Evolutionary conservation across 1,140 invertebrate genomes (phyloP).

Genomic region (Antheraea pernyi): DNA sequence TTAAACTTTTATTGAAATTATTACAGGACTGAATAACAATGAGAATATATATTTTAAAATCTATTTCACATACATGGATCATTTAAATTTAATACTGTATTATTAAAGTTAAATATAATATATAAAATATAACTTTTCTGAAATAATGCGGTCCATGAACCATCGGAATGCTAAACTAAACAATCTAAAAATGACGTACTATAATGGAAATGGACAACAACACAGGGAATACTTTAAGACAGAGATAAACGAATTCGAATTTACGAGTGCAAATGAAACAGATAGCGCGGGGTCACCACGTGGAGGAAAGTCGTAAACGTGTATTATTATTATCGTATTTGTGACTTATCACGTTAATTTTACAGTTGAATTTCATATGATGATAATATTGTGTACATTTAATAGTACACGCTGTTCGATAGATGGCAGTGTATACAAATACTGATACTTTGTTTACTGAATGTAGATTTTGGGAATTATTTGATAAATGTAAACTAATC

Average conservation of each 20-base stretch:
- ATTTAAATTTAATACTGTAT: too few species aligned
- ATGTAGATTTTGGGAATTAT: too few species aligned
- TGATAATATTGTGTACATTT: constrained; percentile 10
- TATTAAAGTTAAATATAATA: too few species aligned
- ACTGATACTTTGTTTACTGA: too few species aligned
- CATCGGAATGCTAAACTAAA: neutral
- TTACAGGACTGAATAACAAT: neutral
- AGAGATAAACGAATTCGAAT: constrained; percentile 46
- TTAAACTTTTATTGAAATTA: neutral
- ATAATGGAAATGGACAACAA: constrained; percentile 73
- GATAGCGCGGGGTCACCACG: constrained; percentile 30
- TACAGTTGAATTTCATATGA: constrained; percentile 52
- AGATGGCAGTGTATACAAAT: constrained; percentile 55
- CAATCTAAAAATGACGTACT: constrained; percentile 51
- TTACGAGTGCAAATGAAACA: constrained; percentile 47
- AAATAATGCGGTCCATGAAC: too few species aligned
- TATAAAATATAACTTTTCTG: too few species aligned
- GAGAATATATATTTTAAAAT: too few species aligned
- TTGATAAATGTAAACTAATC: too few species aligned
- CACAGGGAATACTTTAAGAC: constrained; percentile 53
- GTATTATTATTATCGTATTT: constrained; percentile 52
- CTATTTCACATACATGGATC: too few species aligned
- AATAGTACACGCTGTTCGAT: constrained; percentile 28
- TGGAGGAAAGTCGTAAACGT: constrained; percentile 1
- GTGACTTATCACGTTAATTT: constrained; percentile 40